Evolutionary conservation across 2,888 invertebrate species (phyloP).

Genomic region (Drosophila fungiperda): DNA sequence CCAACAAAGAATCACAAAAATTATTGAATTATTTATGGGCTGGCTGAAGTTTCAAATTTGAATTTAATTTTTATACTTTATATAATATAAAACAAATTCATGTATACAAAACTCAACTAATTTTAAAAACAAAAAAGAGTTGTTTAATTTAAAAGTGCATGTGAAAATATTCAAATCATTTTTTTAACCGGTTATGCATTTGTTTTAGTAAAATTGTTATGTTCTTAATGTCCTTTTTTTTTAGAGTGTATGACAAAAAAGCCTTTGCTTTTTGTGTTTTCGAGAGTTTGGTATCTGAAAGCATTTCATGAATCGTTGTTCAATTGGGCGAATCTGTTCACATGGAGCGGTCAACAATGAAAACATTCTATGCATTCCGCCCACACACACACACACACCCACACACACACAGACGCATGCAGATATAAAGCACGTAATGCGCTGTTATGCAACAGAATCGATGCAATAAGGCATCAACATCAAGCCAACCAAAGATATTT

Average conservation of each 20-base stretch:
- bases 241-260: conserved; percentile 10
- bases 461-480: conserved; percentile 38
- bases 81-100: background rate
- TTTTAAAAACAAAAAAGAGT: background rate
- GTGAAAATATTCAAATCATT: background rate
- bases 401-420: conserved; percentile 4
- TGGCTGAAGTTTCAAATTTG: background rate
- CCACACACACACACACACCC: background rate
- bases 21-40: background rate
- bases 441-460: conserved; percentile 20
- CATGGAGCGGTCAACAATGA: conserved; percentile 52
- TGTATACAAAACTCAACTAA: background rate
- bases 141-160: background rate
- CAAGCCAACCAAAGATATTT: conserved; percentile 33
- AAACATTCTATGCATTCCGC: conserved; percentile 41
- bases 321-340: conserved; percentile 7
- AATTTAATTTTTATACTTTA: background rate
- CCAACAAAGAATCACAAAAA: background rate
- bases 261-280: conserved; percentile 8
- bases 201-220: background rate
- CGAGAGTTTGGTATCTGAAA: conserved; percentile 6
- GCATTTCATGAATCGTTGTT: conserved; percentile 11
- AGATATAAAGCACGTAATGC: background rate
- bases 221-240: background rate
- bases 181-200: background rate